phyloP scores from a whole-genome alignment of 2,113 vertebrate genomes.

The Muntiacus muntjak region DNA sequence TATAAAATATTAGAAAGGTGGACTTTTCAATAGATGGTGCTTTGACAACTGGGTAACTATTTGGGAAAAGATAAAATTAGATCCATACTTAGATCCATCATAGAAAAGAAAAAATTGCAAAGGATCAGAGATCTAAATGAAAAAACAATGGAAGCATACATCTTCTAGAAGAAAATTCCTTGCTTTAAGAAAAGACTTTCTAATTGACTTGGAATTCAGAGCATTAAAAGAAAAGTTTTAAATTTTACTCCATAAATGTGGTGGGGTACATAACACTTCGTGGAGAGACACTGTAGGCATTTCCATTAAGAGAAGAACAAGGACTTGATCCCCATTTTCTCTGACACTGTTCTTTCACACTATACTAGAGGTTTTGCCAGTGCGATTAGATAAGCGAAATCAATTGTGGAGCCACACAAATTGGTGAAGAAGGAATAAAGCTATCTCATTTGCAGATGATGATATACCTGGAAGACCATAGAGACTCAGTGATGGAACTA shows the following conservation, averaged over 20 bases:
- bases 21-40: constrained; percentile 4
- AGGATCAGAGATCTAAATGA: constrained; percentile 11
- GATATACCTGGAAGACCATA: neutral
- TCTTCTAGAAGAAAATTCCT: constrained; percentile 29
- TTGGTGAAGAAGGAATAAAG: neutral
- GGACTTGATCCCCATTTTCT: neutral
- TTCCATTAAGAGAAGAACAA: neutral
- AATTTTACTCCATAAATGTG: neutral
- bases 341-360: neutral
- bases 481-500: neutral
- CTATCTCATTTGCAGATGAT: neutral
- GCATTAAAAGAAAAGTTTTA: neutral
- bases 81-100: neutral
- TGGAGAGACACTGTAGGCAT: neutral
- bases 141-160: neutral
- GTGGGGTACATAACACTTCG: neutral
- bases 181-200: neutral
- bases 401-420: neutral
- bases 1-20: neutral
- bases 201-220: neutral
- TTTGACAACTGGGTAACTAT: neutral
- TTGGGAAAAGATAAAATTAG: constrained; percentile 19
- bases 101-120: neutral
- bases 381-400: neutral
- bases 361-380: neutral